Percentiles rank a stretch among this genome's conserved stretches.
phyloP scores from a whole-genome alignment of 1,140 invertebrate genomes.

The Leptonema lineaticorne region DNA sequence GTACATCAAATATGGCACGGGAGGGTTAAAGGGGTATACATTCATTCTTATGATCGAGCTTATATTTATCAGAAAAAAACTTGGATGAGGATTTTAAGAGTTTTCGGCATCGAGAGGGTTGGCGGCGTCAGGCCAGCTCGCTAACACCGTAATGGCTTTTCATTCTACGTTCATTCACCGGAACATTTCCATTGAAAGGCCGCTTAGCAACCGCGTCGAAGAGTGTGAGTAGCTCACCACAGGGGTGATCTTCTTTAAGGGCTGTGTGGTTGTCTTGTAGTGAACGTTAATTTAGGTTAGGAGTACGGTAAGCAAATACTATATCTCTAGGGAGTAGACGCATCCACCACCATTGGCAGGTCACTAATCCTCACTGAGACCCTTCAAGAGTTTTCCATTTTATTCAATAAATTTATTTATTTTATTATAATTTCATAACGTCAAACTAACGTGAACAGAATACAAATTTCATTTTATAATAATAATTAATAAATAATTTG shows the following conservation, averaged over 20 bases:
- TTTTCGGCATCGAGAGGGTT: conserved; percentile 6
- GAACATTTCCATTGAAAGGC: conserved; percentile 39
- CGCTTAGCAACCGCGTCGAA: conserved; percentile 37
- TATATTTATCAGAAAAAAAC: conserved; percentile 8
- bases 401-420: too few relatives aligned
- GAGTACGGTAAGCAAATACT: conserved; percentile 33
- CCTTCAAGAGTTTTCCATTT: not conserved
- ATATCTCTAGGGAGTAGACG: conserved; percentile 9
- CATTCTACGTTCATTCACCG: conserved; percentile 39
- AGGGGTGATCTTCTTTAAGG: not conserved
- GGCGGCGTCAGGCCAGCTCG: conserved; percentile 14
- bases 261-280: conserved; percentile 3
- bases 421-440: too few relatives aligned
- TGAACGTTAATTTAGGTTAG: conserved; percentile 37
- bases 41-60: not conserved
- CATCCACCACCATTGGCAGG: not conserved
- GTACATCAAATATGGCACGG: not conserved
- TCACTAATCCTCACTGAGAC: not conserved
- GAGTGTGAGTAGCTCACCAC: too few relatives aligned
- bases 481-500: too few relatives aligned
- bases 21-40: not conserved
- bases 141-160: conserved; percentile 32
- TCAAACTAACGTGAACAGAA: too few relatives aligned
- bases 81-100: conserved; percentile 5
- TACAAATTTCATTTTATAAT: too few relatives aligned